These are phyloP conservation scores for Dufourea novaeangliae DNA, from an alignment of 1,140 invertebrate genomes.

Conservation along the genomic window DNA sequence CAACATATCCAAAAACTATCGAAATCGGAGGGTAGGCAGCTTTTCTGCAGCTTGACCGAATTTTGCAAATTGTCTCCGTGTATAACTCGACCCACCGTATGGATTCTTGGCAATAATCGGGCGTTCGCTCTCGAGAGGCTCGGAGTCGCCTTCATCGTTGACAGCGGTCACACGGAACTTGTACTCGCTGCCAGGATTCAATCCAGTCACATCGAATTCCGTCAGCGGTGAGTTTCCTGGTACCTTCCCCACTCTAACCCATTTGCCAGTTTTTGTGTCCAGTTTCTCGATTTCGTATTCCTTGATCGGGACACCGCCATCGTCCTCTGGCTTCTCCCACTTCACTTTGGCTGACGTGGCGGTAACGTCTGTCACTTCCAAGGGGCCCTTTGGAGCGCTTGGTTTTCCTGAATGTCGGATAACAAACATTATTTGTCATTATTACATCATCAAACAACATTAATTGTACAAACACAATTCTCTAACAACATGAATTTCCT, in stretches of 20 bases:
- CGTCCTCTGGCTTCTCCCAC: constrained; percentile 96
- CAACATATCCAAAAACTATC: no score
- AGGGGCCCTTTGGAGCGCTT: constrained; percentile 91
- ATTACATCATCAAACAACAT: no score
- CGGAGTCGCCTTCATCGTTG: constrained; percentile 97
- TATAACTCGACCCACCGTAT: constrained; percentile 91
- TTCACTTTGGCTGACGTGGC: constrained; percentile 93
- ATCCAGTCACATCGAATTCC: constrained; percentile 93
- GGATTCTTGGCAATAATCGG: constrained; percentile 97
- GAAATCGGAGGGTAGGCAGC: no score
- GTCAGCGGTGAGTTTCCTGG: constrained; percentile 88
- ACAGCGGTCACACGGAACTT: constrained; percentile 97
- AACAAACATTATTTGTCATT: not conserved
- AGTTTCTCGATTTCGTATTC: constrained; percentile 98
- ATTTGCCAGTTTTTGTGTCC: constrained; percentile 94
- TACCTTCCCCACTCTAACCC: constrained; percentile 91
- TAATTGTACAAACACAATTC: no score
- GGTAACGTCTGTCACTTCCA: constrained; percentile 93
- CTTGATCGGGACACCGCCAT: constrained; percentile 95
- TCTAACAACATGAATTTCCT: no score
- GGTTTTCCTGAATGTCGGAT: constrained; percentile 84
- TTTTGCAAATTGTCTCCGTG: no score
- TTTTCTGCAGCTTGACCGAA: no score
- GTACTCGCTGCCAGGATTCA: constrained; percentile 96
- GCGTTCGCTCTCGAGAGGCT: constrained; percentile 92